Conservation (phyloP, 2,888 invertebrate genomes). For the Spilarctia lutea region DNA sequence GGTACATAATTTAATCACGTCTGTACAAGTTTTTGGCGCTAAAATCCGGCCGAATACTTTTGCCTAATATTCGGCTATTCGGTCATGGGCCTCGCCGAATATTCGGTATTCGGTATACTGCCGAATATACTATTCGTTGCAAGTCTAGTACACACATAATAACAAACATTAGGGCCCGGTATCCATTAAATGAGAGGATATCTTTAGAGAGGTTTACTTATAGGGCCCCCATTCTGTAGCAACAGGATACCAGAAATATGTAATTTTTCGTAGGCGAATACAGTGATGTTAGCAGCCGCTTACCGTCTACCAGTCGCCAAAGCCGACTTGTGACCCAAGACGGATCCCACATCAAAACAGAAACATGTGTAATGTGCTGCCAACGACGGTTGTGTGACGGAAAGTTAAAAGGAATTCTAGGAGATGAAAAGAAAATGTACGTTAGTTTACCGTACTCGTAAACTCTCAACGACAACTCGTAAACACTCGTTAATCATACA, state of each 20-base stretch:
- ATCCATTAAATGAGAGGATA: neutral
- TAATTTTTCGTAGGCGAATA: neutral
- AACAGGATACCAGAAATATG: conserved; percentile 2
- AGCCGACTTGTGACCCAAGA: neutral
- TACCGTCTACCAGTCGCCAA: neutral
- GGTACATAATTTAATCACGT: too few relatives aligned
- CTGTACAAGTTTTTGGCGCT: too few relatives aligned
- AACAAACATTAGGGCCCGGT: too few relatives aligned
- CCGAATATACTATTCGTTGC: too few relatives aligned
- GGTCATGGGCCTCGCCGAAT: too few relatives aligned
- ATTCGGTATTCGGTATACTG: too few relatives aligned
- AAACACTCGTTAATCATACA: neutral
- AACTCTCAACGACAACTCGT: too few relatives aligned
- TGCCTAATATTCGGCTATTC: too few relatives aligned
- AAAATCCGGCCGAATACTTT: too few relatives aligned
- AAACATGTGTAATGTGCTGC: conserved; percentile 6
- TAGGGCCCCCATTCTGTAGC: neutral
- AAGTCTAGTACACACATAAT: too few relatives aligned
- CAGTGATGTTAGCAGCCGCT: neutral
- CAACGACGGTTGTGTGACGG: neutral
- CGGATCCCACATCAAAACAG: neutral
- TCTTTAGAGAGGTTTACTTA: neutral
- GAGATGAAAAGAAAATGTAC: conserved; percentile 5
- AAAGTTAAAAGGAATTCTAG: conserved; percentile 4
- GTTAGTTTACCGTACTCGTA: neutral